phyloP scores from a whole-genome alignment of 2,888 invertebrate species.

The Oligia latruncula region DNA sequence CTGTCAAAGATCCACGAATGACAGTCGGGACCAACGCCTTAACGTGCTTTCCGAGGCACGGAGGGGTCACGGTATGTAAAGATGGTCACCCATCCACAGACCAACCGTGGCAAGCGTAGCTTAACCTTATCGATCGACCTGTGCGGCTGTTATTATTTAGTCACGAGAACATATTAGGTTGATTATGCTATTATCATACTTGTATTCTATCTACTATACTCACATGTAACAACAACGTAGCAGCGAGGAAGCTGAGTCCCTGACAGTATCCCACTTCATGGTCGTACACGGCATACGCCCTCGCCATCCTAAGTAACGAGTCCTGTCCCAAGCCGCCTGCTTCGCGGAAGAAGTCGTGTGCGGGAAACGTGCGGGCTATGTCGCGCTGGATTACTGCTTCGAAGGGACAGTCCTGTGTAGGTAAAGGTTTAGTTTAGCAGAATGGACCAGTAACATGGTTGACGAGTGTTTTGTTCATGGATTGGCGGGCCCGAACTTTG shows the following conservation, averaged over 20 bases:
- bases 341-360: conserved; percentile 99
- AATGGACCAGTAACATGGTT: neutral
- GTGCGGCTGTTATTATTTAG: too few relatives aligned
- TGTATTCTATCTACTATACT: conserved; percentile 79
- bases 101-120: too few relatives aligned
- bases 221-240: conserved; percentile 98
- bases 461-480: neutral
- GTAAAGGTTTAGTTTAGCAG: neutral
- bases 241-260: conserved; percentile 99
- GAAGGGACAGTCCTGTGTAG: conserved; percentile 95
- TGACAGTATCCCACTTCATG: conserved; percentile 99
- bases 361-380: conserved; percentile 99
- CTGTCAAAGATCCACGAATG: too few relatives aligned
- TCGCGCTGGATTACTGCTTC: conserved; percentile 99
- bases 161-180: too few relatives aligned
- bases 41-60: too few relatives aligned
- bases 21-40: too few relatives aligned
- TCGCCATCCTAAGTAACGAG: conserved; percentile 97
- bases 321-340: conserved; percentile 98
- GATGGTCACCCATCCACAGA: too few relatives aligned
- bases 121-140: too few relatives aligned
- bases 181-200: neutral
- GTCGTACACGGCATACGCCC: conserved; percentile 99
- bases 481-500: too few relatives aligned
- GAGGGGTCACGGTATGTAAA: too few relatives aligned